A percentile compares a stretch with the other conserved stretches of the same genome.
These are phyloP conservation scores for Diadumene lineata DNA, from an alignment of 92 coral and sea anemone genomes.

Conservation along the genomic window DNA sequence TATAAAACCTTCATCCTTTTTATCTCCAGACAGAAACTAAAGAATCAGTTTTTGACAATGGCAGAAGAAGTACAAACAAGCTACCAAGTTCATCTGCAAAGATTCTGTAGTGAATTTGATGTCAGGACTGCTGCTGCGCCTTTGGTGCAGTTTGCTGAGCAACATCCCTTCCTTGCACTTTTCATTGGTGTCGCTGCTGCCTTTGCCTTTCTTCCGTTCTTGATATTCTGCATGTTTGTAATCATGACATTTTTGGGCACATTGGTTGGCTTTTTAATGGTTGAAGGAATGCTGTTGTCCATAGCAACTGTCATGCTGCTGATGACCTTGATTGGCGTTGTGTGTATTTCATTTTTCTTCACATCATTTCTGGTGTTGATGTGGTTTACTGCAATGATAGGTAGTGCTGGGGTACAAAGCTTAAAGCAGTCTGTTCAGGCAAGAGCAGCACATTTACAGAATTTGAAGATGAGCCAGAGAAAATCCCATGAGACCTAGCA, in stretches of 20 bases:
- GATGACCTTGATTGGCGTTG: conserved; percentile 47
- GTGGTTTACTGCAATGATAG: conserved; percentile 47
- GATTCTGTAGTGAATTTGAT: conserved; percentile 33
- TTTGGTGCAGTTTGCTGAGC: conserved; percentile 52
- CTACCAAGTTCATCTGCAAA: conserved; percentile 1
- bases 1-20: neutral
- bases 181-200: conserved; percentile 47
- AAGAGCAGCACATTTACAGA: conserved; percentile 1
- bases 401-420: conserved; percentile 39
- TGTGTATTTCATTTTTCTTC: conserved; percentile 50
- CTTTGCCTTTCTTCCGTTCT: conserved; percentile 56
- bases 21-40: neutral
- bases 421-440: conserved; percentile 19
- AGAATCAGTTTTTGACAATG: neutral
- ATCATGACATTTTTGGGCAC: conserved; percentile 49
- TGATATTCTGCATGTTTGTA: conserved; percentile 60
- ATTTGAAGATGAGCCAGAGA: neutral
- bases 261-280: conserved; percentile 59
- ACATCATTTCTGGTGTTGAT: conserved; percentile 43
- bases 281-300: conserved; percentile 78
- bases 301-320: conserved; percentile 50
- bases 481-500: neutral
- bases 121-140: conserved; percentile 24
- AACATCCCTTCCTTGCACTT: conserved; percentile 59
- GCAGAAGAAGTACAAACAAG: neutral